Evolutionary conservation across 2,888 invertebrate genomes (phyloP), one percentile per base, ranked within the genome.

Genomic region (Lasioglossum figueresi): DNA sequence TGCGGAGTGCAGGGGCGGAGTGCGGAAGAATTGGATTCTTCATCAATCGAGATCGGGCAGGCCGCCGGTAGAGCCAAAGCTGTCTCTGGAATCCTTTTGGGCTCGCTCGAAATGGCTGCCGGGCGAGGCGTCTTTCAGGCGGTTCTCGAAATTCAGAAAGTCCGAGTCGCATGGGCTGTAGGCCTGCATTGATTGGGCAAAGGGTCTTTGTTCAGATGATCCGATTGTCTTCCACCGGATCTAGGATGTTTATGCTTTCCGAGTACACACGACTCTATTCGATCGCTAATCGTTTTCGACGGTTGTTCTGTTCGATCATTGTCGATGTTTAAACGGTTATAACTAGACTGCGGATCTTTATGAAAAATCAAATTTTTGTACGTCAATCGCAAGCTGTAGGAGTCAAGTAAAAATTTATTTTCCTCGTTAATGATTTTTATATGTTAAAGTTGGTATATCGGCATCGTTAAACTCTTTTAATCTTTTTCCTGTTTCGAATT

Each of bases 31-130:
- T 73, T 19, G 73, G 56, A 37, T 48, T 81, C 70, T 75, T 88
- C 83, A 83, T 92, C 90, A 93, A 89, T 94, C 91, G 86, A 93
- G 91, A 87, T 92, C 93, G 59, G 92, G 92, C 10, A 93, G 88
- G 76, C 90, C 91, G 70, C 90, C 86, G 59, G 72, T 63, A 48
- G 91, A 82, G 72, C 86, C 79, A 68, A 91, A 91, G 79, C 83
- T 87, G 71, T 91, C 89, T 75, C 86, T 90, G 72, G 86, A 82
- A 80, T 91, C 89, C 80, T 91, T 91, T 63, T 89, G 88, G 56
- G 76, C 79, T 75, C 91, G 91, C 73, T 92, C 91, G 77, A 83
- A 87, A 80, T 90, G 90, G 76, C 85, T 84, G 31, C 76, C 82
- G 81, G 83, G 89, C 76, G 80, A 88, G 75, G 76, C 84, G 83